These are phyloP conservation scores for Alviniconcha marisindica DNA, from an alignment of 1,140 invertebrate genomes.

Conservation along the genomic window DNA sequence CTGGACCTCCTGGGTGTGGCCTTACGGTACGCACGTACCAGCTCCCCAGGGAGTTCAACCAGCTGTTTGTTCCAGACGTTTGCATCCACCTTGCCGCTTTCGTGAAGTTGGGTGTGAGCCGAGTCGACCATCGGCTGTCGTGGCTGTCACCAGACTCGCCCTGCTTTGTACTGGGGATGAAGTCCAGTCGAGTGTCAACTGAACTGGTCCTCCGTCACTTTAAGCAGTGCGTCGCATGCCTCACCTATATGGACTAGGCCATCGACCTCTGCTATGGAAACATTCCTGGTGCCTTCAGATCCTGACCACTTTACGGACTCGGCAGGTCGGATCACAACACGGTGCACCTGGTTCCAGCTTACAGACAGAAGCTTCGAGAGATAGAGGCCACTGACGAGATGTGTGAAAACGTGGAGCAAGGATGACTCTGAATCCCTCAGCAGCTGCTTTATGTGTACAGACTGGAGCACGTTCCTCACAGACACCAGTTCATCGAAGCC, in stretches of 20 bases:
- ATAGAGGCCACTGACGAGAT: not conserved
- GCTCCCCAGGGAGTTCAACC: conserved; percentile 11
- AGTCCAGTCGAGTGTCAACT: conserved; percentile 28
- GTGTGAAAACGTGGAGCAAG: not conserved
- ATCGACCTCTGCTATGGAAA: conserved; percentile 38
- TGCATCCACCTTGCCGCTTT: conserved; percentile 22
- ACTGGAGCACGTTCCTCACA: not conserved
- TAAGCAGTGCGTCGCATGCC: conserved; percentile 25
- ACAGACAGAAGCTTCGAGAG: conserved; percentile 24
- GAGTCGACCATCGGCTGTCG: not conserved
- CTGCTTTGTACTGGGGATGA: not conserved
- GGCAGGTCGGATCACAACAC: conserved; percentile 4
- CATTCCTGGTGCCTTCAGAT: conserved; percentile 22
- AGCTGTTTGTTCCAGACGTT: conserved; percentile 10
- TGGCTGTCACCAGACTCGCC: not conserved
- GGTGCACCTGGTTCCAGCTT: conserved; percentile 14
- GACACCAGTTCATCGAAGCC: not conserved
- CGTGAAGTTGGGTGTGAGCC: not conserved
- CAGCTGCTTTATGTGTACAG: conserved; percentile 20
- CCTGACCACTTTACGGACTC: not conserved
- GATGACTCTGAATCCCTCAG: not conserved
- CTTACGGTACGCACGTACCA: not conserved
- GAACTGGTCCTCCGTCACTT: conserved; percentile 8
- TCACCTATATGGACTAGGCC: not conserved
- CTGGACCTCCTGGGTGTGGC: conserved; percentile 6